phyloP scores from a whole-genome alignment of 2,797 vertebrate species.

The Glyptemys insculpta region DNA sequence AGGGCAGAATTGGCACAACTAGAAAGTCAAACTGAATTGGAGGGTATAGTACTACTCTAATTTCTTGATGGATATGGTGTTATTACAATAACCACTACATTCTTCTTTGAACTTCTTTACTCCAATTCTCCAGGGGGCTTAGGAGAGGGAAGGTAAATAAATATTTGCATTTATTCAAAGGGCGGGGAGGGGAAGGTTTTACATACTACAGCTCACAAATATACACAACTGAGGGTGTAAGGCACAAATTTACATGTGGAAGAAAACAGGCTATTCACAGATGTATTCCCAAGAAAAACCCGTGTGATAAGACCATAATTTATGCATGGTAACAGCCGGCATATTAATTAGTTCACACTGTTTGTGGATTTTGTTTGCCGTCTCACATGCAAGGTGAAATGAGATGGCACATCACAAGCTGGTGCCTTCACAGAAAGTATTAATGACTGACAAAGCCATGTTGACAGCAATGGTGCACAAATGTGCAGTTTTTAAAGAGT shows the following conservation, averaged over 20 bases:
- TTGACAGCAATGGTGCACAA: slow-evolving; percentile 80
- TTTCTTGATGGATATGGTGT: slow-evolving; percentile 80
- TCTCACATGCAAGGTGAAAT: slow-evolving; percentile 92
- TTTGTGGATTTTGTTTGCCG: slow-evolving; percentile 85
- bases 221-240: slow-evolving; percentile 98
- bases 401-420: slow-evolving; percentile 87
- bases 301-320: slow-evolving; percentile 82
- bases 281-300: slow-evolving; percentile 84
- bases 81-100: slow-evolving; percentile 86
- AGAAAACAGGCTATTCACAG: slow-evolving; percentile 91
- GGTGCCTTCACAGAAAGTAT: slow-evolving; percentile 87
- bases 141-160: slow-evolving; percentile 78
- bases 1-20: slow-evolving; percentile 90
- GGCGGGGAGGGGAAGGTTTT: slow-evolving; percentile 64
- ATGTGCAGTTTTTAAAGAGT: slow-evolving; percentile 79
- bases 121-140: slow-evolving; percentile 76
- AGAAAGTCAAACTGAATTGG: slow-evolving; percentile 81
- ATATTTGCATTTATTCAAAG: slow-evolving; percentile 81
- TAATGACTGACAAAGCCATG: slow-evolving; percentile 87
- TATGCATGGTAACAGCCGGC: slow-evolving; percentile 85
- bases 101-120: slow-evolving; percentile 86
- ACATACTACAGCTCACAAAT: slow-evolving; percentile 90
- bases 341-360: slow-evolving; percentile 81
- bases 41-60: slow-evolving; percentile 65
- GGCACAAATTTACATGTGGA: slow-evolving; percentile 99